These are phyloP conservation scores for Hiodon tergisus DNA, from an alignment of 2,113 vertebrate species.

Conservation along the genomic window DNA sequence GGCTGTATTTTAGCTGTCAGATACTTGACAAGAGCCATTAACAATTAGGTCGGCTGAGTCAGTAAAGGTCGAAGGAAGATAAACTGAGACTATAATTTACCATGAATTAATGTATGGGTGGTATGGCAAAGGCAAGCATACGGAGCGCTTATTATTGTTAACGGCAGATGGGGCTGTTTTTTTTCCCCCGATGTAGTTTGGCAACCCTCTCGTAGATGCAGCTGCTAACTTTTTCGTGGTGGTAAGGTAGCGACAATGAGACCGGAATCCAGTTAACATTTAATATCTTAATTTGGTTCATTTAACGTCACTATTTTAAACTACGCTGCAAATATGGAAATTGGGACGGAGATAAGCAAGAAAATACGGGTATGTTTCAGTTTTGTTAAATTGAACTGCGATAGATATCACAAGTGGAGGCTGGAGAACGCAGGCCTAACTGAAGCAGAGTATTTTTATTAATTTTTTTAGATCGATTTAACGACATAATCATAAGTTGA, in stretches of 20 bases:
- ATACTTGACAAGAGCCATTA: too few species aligned
- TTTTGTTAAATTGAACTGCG: neutral
- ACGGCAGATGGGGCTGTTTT: constrained; percentile 2
- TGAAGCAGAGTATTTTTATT: neutral
- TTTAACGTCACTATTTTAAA: neutral
- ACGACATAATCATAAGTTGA: too few species aligned
- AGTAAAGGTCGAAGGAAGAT: too few species aligned
- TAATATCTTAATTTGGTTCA: neutral
- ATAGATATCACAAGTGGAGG: neutral
- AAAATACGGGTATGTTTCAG: constrained; percentile 61
- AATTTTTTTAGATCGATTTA: too few species aligned
- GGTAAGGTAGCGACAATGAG: constrained; percentile 3
- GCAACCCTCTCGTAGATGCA: neutral
- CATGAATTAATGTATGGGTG: too few species aligned
- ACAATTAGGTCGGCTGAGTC: too few species aligned
- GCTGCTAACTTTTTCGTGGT: neutral
- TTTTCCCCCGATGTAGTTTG: neutral
- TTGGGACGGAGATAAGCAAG: constrained; percentile 70
- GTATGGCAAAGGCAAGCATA: neutral
- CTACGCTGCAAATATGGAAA: constrained; percentile 54
- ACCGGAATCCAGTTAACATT: neutral
- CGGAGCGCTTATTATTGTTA: neutral
- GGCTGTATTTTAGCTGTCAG: too few species aligned
- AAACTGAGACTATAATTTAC: too few species aligned
- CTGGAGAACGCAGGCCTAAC: neutral